Evolutionary conservation across 2,888 invertebrate genomes (phyloP).

Genomic region (Petrophora chlorosata): DNA sequence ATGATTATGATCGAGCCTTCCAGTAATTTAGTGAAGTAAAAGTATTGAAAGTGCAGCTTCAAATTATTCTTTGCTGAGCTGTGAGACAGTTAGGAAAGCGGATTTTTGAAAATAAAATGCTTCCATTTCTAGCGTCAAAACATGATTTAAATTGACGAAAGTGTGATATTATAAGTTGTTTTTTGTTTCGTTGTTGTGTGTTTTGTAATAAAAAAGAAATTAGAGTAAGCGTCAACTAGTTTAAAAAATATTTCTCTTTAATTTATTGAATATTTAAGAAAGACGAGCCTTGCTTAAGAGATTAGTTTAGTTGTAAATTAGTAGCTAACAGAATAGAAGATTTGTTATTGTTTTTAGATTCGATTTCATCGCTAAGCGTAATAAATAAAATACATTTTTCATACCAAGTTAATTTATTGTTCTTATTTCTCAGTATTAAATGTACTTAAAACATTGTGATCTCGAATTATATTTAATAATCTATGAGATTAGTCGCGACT

Average conservation of each 20-base stretch:
- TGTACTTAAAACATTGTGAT: constrained; percentile 36
- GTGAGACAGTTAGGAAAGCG: constrained; percentile 67
- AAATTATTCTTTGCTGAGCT: constrained; percentile 72
- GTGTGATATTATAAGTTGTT: constrained; percentile 82
- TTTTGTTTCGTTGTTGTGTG: constrained; percentile 82
- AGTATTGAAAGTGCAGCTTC: constrained; percentile 70
- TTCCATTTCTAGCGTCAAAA: constrained; percentile 71
- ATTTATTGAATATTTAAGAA: constrained; percentile 81
- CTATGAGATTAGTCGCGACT: constrained; percentile 9
- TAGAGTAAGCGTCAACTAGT: constrained; percentile 72
- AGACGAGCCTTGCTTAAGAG: constrained; percentile 82
- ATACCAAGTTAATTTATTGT: constrained; percentile 1
- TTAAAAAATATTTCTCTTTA: constrained; percentile 62
- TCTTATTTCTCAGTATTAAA: constrained; percentile 19
- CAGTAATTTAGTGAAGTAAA: constrained; percentile 80
- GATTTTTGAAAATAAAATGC: constrained; percentile 58
- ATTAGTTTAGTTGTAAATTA: constrained; percentile 77
- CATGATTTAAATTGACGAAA: constrained; percentile 66
- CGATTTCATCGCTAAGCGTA: constrained; percentile 25
- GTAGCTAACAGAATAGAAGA: constrained; percentile 58
- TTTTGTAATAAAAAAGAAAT: constrained; percentile 73
- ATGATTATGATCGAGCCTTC: constrained; percentile 82
- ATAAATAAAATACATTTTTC: neutral
- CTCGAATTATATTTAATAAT: constrained; percentile 37
- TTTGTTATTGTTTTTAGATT: constrained; percentile 56